Evolutionary conservation across 2,797 vertebrate genomes (phyloP), one percentile per base, ranked within the genome.

Genomic region (Enteromius argenteus): DNA sequence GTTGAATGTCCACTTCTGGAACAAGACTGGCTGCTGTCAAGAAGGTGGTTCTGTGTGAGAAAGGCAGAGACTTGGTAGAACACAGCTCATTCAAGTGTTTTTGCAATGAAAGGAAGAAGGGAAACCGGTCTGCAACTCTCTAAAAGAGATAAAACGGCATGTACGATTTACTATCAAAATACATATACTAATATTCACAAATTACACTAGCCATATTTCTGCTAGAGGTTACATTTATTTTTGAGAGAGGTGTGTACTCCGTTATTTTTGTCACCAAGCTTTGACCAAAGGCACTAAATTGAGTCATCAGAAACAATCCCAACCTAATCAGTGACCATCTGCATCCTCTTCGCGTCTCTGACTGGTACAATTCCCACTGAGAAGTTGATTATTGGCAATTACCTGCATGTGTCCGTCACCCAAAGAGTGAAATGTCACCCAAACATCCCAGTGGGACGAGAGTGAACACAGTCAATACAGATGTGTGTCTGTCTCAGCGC

Each of bases 371-470:
- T 60, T 44, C 74, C 56, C 56, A 5, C 10, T 3, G 56, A 77
- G 56, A 19, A 19, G 37, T 4, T 27, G 56, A 77, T 77, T 62
- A 77, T 62, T 62, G 15, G 3, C 5, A 8, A 62, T 44, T 30
- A 21, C 56, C 23, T 80, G 37, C 17, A 4, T 30, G 67, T 79
- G 39, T 74, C n/a, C 49, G 27, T 58, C 56, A 58, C 35, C 35
- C 35, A 35, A 35, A n/a, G 51, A 14, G 14, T 7, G 27, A 91
- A 89, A 91, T 84, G 49, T 73, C 75, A 85, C 44, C 58, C 73
- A 89, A 90, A 92, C 90, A 90, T 89, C 91, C 91, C 46, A 75
- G 81, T 75, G 79, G 77, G 82, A 64, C 78, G 71, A 80, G 35
- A 73, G 64, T 69, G 17, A 51, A 17, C 62, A 69, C 13, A 14